Conservation (phyloP, 1,140 invertebrate species). For the Glossosoma conforme region DNA sequence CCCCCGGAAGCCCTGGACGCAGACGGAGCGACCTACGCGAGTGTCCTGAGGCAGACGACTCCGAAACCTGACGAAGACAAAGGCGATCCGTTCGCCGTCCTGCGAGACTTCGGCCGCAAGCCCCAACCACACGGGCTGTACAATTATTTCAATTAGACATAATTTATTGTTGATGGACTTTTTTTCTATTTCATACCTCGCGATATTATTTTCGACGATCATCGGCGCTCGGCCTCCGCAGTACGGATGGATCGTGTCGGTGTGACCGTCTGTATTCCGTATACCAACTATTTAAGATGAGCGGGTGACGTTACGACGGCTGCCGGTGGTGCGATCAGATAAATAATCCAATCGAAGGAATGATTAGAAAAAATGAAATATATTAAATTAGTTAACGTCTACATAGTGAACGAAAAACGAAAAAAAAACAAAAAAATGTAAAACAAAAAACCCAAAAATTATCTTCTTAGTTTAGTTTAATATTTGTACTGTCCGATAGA, state of each 20-base stretch:
- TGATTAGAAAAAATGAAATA: conserved; percentile 6
- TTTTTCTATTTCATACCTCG: conserved; percentile 22
- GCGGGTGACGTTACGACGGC: too few relatives aligned
- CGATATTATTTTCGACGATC: too few relatives aligned
- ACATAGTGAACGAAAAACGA: conserved; percentile 7
- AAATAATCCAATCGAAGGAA: too few relatives aligned
- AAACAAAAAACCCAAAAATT: conserved; percentile 31
- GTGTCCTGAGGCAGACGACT: conserved; percentile 41
- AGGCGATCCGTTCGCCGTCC: conserved; percentile 27
- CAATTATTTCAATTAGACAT: conserved; percentile 29
- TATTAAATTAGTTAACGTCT: conserved; percentile 15
- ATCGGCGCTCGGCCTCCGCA: too few relatives aligned
- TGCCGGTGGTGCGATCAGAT: too few relatives aligned
- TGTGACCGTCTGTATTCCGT: too few relatives aligned
- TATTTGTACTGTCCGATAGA: conserved; percentile 31
- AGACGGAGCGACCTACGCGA: conserved; percentile 43
- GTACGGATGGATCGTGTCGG: too few relatives aligned
- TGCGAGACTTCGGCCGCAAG: conserved; percentile 29
- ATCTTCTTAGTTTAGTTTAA: conserved; percentile 30
- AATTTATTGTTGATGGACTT: conserved; percentile 9
- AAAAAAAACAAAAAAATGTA: conserved; percentile 27
- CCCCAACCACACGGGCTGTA: conserved; percentile 28
- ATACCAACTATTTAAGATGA: too few relatives aligned
- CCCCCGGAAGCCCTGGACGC: conserved; percentile 18
- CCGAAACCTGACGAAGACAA: conserved; percentile 29